A percentile compares a stretch with the other conserved stretches of the same genome.
These are phyloP conservation scores for Fukomys damarensis DNA, from an alignment of 2,113 vertebrate species.

Conservation along the genomic window DNA sequence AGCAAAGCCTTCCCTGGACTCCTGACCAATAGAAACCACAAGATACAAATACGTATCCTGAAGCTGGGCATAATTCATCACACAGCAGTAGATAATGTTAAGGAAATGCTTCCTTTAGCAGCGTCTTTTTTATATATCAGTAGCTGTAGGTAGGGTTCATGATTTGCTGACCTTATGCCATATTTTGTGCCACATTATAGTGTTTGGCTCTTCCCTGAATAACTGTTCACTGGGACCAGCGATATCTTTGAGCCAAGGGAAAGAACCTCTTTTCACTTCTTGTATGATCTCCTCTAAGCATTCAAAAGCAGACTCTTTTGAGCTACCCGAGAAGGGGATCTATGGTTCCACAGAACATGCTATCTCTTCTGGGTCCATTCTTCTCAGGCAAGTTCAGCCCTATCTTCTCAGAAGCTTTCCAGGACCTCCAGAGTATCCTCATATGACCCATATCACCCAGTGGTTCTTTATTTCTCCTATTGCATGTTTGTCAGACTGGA, in stretches of 20 bases:
- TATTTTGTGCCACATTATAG: neutral
- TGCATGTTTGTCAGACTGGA: neutral
- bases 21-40: neutral
- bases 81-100: neutral
- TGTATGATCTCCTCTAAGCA: neutral
- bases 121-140: neutral
- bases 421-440: neutral
- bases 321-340: neutral
- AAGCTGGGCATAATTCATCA: neutral
- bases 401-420: neutral
- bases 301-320: neutral
- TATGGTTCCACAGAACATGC: neutral
- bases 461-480: neutral
- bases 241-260: neutral
- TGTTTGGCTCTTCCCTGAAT: neutral
- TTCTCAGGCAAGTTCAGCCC: neutral
- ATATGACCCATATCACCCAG: neutral
- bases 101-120: neutral
- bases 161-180: constrained; percentile 3
- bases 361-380: neutral
- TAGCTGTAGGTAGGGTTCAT: neutral
- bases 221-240: neutral
- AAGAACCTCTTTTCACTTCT: neutral
- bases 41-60: neutral
- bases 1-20: neutral